Base-by-base conservation (phyloP, 1,140 invertebrate genomes). In the Venustaconcha ellipsiformis region DNA sequence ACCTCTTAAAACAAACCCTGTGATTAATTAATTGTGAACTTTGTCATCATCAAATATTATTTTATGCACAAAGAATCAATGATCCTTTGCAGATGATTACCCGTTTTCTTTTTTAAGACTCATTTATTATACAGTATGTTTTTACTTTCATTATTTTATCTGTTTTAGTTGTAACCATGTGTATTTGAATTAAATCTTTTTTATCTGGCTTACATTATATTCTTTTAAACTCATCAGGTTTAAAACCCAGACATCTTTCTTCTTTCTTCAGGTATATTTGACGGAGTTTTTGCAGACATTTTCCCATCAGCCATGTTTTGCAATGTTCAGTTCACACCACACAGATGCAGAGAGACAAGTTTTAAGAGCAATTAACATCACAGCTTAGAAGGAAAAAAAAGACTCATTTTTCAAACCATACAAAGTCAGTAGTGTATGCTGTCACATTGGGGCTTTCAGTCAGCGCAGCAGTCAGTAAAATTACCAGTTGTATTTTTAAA, bases 231-330 rank as follows among this genome's bases (percentile, higher is more conserved):
- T 30, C 13, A 0, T 70, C 5, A 20, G 64, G 13, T 37, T 72
- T 13, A 26, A 23, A 20, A 30, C n/a, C 17, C n/a, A 65, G 30
- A 11, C 37, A 26, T 78, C 62, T 69, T 70, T 63, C 76, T 72
- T 77, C 66, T 72, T 57, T 26, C 84, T 85, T 17, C 82, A 90
- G 89, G 80, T 80, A 3, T 89, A 87, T 74, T 74, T 90, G 26
- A 89, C 86, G 13, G 88, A 89, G 70, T 90, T 88, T 72, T 70
- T 90, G 14, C 84, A 86, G 74, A 83, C 82, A 1, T 72, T 90
- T 20, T 88, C 89, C 8, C 83, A 85, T 30, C 86, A 89, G 68
- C 84, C 82, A 12, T 89, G 85, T 74, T 90, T 88, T 74, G 76
- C 72, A 14, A 83, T 86, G 72, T 90, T 90, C 65, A 82, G 80